These are phyloP conservation scores for Salvelinus sp. DNA, from an alignment of 2,113 vertebrate species.

Conservation along the genomic window DNA sequence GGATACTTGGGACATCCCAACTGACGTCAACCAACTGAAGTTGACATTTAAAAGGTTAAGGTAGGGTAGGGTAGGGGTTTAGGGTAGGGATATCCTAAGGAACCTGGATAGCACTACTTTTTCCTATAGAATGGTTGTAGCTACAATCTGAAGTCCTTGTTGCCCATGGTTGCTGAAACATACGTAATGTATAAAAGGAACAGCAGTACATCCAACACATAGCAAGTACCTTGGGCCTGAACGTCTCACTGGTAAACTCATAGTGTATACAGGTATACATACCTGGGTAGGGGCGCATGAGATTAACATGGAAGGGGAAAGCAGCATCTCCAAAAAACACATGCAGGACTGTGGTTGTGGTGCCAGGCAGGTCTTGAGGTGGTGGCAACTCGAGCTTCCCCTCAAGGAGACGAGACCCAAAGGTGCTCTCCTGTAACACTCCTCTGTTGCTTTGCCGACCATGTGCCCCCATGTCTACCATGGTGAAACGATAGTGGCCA, in stretches of 20 bases:
- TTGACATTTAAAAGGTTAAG: too few species aligned
- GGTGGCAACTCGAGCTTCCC: conserved; percentile 2
- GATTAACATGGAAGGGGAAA: conserved; percentile 12
- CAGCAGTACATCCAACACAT: neutral
- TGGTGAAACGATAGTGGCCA: neutral
- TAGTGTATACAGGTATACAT: neutral
- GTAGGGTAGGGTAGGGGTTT: too few species aligned
- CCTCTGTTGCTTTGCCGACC: conserved; percentile 2
- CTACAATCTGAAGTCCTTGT: too few species aligned
- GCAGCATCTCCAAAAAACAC: conserved; percentile 12
- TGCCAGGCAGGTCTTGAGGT: conserved; percentile 6
- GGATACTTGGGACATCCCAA: too few species aligned
- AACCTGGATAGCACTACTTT: too few species aligned
- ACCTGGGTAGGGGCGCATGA: neutral
- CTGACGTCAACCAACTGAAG: too few species aligned
- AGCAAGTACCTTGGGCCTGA: too few species aligned
- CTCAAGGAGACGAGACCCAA: neutral
- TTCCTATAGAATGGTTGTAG: too few species aligned
- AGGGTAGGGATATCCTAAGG: too few species aligned
- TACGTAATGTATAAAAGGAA: neutral
- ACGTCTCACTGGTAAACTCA: too few species aligned
- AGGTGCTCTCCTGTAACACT: neutral
- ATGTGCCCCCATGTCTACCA: neutral
- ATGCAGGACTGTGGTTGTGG: neutral
- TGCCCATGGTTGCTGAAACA: too few species aligned